Percentiles rank a stretch among this genome's conserved stretches.
Conservation (phyloP, 1,140 invertebrate genomes). For the Cyclargus thomasi region DNA sequence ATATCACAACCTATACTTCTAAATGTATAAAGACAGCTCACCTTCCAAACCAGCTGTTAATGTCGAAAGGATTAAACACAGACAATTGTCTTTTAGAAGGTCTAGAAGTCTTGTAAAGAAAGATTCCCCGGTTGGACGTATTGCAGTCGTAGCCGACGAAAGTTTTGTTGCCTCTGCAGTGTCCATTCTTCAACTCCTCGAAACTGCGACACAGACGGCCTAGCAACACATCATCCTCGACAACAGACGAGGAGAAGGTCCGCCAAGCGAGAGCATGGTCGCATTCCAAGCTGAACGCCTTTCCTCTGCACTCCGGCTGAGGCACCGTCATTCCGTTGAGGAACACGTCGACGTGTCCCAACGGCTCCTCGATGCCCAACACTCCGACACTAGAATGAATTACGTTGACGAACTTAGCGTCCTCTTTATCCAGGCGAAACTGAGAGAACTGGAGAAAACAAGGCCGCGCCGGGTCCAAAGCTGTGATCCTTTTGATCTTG, state of each 20-base stretch:
- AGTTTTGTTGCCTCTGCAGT: slow-evolving; percentile 43
- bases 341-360: slow-evolving; percentile 61
- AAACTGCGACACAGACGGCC: slow-evolving; percentile 41
- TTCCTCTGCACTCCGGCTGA: slow-evolving; percentile 48
- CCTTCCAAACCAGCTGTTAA: slow-evolving; percentile 36
- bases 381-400: slow-evolving; percentile 68
- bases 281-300: slow-evolving; percentile 44
- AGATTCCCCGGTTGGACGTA: slow-evolving; percentile 40
- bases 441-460: slow-evolving; percentile 70
- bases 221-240: slow-evolving; percentile 32
- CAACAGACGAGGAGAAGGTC: slow-evolving; percentile 43
- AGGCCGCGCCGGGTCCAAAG: slow-evolving; percentile 82
- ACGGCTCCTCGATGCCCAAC: slow-evolving; percentile 56
- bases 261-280: slow-evolving; percentile 55
- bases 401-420: slow-evolving; percentile 71
- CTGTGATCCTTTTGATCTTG: slow-evolving; percentile 83
- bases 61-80: slow-evolving; percentile 46
- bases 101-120: slow-evolving; percentile 41
- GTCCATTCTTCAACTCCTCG: slow-evolving; percentile 36
- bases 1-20: neutral
- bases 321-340: slow-evolving; percentile 43
- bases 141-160: slow-evolving; percentile 42
- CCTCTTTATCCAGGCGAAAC: slow-evolving; percentile 54
- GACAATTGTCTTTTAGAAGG: slow-evolving; percentile 22
- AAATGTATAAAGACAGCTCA: slow-evolving; percentile 13